Evolutionary conservation across 2,797 vertebrate genomes (phyloP).

Genomic region (Alcedo quadribrachys): DNA sequence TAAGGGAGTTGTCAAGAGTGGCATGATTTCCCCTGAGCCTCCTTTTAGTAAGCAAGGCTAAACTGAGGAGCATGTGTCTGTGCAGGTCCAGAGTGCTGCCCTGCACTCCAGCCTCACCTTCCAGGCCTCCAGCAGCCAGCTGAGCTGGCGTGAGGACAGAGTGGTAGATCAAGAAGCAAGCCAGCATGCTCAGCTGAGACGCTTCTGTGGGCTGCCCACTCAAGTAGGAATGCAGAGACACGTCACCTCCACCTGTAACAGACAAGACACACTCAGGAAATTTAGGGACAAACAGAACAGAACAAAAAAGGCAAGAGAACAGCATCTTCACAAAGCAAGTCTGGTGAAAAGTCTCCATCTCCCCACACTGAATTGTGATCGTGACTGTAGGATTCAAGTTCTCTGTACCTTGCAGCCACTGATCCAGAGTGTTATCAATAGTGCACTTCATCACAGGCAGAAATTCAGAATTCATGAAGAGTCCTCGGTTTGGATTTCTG

Average conservation of each 20-base stretch:
- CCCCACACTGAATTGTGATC: neutral
- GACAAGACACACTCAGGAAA: neutral
- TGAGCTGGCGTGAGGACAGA: slow-evolving; percentile 86
- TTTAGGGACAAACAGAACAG: neutral
- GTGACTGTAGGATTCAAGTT: neutral
- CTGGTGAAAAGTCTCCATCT: neutral
- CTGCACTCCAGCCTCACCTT: slow-evolving; percentile 72
- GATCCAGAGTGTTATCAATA: slow-evolving; percentile 88
- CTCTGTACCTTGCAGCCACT: slow-evolving; percentile 89
- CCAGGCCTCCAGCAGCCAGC: slow-evolving; percentile 73
- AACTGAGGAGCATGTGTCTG: rapidly evolving
- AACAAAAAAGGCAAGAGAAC: neutral
- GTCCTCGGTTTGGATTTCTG: slow-evolving; percentile 73
- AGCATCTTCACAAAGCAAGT: neutral
- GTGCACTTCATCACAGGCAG: slow-evolving; percentile 94
- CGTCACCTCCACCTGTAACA: slow-evolving; percentile 82
- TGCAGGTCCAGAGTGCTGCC: too few relatives aligned
- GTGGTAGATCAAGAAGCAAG: slow-evolving; percentile 93
- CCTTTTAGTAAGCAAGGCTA: neutral
- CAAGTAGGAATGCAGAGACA: slow-evolving; percentile 86
- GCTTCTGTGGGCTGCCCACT: slow-evolving; percentile 77
- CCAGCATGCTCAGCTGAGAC: slow-evolving; percentile 82
- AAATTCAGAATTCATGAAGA: slow-evolving; percentile 93
- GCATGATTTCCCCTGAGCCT: neutral
- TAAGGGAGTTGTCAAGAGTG: neutral